Evolutionary conservation across 2,797 vertebrate genomes (phyloP).

Genomic region (Emydoidea blandingii): DNA sequence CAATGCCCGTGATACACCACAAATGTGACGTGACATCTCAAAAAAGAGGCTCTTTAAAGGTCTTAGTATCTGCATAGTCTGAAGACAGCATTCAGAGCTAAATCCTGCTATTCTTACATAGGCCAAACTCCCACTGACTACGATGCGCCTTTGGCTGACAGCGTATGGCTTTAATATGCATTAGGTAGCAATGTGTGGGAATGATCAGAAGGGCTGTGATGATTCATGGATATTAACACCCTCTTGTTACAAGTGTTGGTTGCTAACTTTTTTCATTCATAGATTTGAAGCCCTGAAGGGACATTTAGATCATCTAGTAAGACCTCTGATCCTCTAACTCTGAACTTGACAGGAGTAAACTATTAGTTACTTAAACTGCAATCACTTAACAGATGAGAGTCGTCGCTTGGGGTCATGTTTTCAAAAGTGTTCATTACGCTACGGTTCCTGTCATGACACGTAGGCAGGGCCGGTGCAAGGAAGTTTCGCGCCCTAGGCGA

Average conservation of each 20-base stretch:
- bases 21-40: background rate
- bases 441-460: too few relatives aligned
- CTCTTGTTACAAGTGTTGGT: background rate
- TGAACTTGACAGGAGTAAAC: background rate
- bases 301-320: background rate
- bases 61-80: background rate
- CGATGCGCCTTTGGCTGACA: background rate
- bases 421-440: background rate
- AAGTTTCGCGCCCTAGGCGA: too few relatives aligned
- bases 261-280: background rate
- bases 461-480: too few relatives aligned
- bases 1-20: background rate
- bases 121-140: background rate
- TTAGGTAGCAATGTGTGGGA: background rate
- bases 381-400: background rate
- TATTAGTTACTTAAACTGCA: background rate
- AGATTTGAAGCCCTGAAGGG: background rate
- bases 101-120: background rate
- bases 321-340: background rate
- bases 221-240: background rate
- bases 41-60: background rate
- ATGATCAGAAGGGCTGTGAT: background rate
- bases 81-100: background rate
- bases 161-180: background rate
- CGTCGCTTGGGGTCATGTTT: fast-evolving